Conservation (phyloP, 2,113 vertebrate species). For the Ochotona princeps region DNA sequence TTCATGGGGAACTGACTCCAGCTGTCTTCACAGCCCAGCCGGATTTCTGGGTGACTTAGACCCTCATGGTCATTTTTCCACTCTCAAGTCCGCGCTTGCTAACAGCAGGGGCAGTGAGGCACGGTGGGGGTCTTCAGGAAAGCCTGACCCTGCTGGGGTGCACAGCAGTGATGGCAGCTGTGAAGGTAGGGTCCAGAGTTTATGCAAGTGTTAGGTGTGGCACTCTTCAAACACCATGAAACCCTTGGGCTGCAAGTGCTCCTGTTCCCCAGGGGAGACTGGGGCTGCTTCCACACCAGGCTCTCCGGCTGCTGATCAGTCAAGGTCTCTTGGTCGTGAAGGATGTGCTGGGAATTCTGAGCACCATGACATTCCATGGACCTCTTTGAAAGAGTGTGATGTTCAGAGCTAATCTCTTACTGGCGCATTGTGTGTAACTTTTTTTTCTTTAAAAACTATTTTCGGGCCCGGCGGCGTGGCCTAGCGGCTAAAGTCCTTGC, state of each 20-base stretch:
- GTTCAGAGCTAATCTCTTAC: slow-evolving; percentile 35
- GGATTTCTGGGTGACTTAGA: too few species aligned
- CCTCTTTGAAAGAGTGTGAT: slow-evolving; percentile 17
- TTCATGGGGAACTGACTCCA: too few species aligned
- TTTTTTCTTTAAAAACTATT: slow-evolving; percentile 61
- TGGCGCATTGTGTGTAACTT: slow-evolving; percentile 44
- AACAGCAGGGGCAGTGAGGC: background rate
- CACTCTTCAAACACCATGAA: background rate
- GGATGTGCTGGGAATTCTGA: background rate
- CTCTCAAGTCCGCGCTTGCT: background rate
- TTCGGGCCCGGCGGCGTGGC: too few species aligned
- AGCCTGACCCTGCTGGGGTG: background rate
- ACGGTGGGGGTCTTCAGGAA: background rate
- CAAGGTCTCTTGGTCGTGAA: background rate
- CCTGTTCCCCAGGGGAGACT: background rate
- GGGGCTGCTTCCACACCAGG: background rate
- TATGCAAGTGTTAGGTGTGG: background rate
- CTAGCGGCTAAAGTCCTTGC: too few species aligned
- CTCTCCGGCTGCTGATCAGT: background rate
- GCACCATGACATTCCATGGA: slow-evolving; percentile 40
- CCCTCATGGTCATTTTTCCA: too few species aligned
- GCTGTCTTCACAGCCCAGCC: too few species aligned
- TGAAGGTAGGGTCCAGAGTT: background rate
- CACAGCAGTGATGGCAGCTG: background rate
- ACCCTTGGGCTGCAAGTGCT: background rate